Conservation (phyloP, 2,113 vertebrate genomes). For the Cochlearius cochlearius region DNA sequence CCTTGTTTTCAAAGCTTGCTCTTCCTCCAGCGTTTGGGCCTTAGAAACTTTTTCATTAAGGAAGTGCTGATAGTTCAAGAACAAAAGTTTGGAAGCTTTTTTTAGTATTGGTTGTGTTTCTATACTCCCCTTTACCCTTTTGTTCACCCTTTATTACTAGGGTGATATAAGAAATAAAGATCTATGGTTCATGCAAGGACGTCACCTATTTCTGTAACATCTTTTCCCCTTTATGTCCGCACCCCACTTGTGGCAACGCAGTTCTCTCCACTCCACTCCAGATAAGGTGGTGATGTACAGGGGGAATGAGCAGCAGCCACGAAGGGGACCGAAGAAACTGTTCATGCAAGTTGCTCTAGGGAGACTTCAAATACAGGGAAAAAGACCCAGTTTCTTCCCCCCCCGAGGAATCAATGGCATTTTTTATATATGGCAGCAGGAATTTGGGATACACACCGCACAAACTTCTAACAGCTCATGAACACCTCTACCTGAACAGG, state of each 20-base stretch:
- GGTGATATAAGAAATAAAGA: background rate
- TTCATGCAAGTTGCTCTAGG: constrained; percentile 54
- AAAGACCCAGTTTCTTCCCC: background rate
- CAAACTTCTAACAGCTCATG: background rate
- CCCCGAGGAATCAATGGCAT: constrained; percentile 25
- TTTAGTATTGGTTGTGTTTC: background rate
- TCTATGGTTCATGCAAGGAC: background rate
- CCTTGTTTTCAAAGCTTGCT: background rate
- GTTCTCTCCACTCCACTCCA: background rate
- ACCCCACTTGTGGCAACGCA: background rate
- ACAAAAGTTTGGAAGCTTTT: background rate
- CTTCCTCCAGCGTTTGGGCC: background rate
- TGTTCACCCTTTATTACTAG: background rate
- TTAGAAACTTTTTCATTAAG: background rate
- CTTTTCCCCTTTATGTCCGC: background rate
- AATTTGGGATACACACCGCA: background rate
- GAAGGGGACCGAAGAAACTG: background rate
- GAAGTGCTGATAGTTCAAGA: background rate
- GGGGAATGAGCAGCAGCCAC: background rate
- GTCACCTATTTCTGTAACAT: background rate
- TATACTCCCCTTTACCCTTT: background rate
- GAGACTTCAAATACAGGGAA: constrained; percentile 15
- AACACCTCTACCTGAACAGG: background rate
- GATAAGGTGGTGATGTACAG: background rate
- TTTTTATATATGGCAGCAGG: constrained; percentile 32